phyloP scores from a whole-genome alignment of 2,888 invertebrate species.

The Drosophila stalkeri region DNA sequence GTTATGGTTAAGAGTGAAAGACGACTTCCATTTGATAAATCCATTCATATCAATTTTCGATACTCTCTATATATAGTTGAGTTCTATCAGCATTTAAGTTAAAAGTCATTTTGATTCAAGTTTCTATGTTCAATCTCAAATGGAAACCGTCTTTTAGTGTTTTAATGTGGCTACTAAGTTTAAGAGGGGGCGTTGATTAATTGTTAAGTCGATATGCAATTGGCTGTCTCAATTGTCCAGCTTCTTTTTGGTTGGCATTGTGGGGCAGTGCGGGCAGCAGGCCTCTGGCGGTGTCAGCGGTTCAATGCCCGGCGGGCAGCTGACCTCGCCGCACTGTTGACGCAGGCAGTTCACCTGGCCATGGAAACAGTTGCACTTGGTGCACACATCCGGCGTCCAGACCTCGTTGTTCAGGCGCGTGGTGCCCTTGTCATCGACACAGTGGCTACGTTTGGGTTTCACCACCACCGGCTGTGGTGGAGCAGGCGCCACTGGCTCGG shows the following conservation, averaged over 20 bases:
- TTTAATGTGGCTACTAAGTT: conserved; percentile 69
- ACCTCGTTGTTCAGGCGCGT: conserved; percentile 85
- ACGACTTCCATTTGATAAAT: conserved; percentile 16
- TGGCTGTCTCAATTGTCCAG: conserved; percentile 11
- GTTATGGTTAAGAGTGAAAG: conserved; percentile 43
- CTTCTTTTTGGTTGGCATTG: conserved; percentile 40
- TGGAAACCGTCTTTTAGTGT: conserved; percentile 33
- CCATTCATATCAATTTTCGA: background rate
- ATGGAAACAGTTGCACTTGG: conserved; percentile 86
- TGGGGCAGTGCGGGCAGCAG: conserved; percentile 85
- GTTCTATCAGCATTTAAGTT: background rate
- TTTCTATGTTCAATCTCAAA: background rate
- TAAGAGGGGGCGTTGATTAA: conserved; percentile 47
- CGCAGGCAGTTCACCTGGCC: conserved; percentile 85
- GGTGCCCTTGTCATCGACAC: conserved; percentile 84
- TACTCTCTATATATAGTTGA: background rate
- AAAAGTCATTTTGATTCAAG: background rate
- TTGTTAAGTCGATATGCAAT: conserved; percentile 73
- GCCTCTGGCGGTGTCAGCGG: conserved; percentile 83
- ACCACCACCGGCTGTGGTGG: conserved; percentile 23
- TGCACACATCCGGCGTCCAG: conserved; percentile 86
- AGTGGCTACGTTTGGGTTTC: conserved; percentile 82
- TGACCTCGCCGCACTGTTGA: conserved; percentile 84
- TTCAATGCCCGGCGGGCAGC: conserved; percentile 81
- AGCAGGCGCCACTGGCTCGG: conserved; percentile 60